phyloP scores from a whole-genome alignment of 1,140 invertebrate species.

The Diploscapter pachys region DNA sequence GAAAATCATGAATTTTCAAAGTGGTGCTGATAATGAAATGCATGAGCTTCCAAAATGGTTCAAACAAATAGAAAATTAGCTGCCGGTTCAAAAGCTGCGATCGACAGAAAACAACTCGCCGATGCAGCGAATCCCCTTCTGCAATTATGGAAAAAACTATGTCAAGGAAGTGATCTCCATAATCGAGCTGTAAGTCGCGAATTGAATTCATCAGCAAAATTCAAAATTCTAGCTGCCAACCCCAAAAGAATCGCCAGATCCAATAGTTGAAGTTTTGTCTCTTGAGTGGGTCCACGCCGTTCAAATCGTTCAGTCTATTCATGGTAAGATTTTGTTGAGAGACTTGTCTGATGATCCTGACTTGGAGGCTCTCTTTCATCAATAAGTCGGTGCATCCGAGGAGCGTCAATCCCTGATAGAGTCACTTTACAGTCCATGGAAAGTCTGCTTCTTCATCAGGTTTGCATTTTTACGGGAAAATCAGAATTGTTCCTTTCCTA shows the following conservation, averaged over 20 bases:
- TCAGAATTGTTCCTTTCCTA: no score
- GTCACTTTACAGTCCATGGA: background rate
- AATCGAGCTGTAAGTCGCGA: background rate
- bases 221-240: no score
- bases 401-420: constrained; percentile 3
- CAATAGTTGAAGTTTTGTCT: constrained; percentile 17
- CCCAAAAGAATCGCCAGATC: constrained; percentile 8
- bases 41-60: no score
- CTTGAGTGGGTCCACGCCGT: constrained; percentile 17
- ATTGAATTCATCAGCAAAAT: no score
- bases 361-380: no score
- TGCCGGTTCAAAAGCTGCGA: background rate
- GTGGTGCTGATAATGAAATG: no score
- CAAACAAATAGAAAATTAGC: no score
- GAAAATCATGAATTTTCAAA: no score
- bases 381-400: background rate
- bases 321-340: constrained; percentile 6
- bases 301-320: background rate
- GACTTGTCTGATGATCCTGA: no score
- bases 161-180: constrained; percentile 12
- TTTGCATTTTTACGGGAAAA: constrained; percentile 5
- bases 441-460: background rate
- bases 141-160: constrained; percentile 25
- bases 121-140: background rate
- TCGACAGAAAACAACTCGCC: background rate